A percentile compares a stretch with the other conserved stretches of the same genome.
Evolutionary conservation across 1,140 invertebrate species (phyloP).

Genomic region (Cecropterus lyciades): DNA sequence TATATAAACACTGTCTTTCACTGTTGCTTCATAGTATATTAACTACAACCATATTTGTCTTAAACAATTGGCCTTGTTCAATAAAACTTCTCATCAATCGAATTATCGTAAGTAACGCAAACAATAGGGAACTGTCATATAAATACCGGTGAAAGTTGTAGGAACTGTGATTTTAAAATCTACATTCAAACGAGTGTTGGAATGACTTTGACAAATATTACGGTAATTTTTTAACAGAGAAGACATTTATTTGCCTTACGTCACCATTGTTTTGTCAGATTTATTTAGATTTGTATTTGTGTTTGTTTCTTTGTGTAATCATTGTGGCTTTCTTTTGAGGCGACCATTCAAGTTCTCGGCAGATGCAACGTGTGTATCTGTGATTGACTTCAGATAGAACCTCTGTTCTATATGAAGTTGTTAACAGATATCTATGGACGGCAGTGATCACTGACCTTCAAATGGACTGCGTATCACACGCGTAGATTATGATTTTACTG

Average conservation of each 20-base stretch:
- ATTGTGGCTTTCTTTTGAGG: no score
- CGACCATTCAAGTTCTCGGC: no score
- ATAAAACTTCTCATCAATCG: constrained; percentile 18
- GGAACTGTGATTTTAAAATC: constrained; percentile 39
- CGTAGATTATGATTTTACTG: no score
- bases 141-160: constrained; percentile 35
- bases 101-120: constrained; percentile 38
- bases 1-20: background rate
- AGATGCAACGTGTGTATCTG: no score
- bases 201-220: constrained; percentile 27
- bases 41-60: constrained; percentile 13
- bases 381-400: no score
- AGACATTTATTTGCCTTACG: constrained; percentile 18
- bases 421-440: no score
- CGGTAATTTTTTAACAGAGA: constrained; percentile 13
- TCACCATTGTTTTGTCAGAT: constrained; percentile 11
- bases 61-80: constrained; percentile 21
- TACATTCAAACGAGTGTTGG: constrained; percentile 41
- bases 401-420: no score
- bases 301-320: no score
- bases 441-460: no score
- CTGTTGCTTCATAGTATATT: background rate
- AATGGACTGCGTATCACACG: no score
- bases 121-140: constrained; percentile 37
- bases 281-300: background rate